Conservation (phyloP, 2,113 vertebrate genomes). For the Malaclemys terrapin region DNA sequence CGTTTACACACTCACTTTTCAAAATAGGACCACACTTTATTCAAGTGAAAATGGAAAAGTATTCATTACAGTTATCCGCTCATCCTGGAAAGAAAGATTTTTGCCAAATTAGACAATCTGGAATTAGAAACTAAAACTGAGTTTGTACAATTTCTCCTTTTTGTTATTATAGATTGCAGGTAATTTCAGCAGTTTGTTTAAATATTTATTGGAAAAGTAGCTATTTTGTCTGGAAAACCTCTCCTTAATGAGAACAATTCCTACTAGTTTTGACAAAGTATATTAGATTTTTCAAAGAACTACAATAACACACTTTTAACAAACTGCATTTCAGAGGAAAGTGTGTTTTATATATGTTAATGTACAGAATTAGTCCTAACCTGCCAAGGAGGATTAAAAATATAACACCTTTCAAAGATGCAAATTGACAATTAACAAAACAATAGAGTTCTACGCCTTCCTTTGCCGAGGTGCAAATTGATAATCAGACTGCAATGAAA, state of each 20-base stretch:
- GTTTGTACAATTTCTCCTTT: not conserved
- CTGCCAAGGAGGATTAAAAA: slow-evolving; percentile 78
- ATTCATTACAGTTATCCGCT: not conserved
- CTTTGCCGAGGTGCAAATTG: slow-evolving; percentile 85
- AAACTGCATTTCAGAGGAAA: slow-evolving; percentile 51
- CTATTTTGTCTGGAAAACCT: not conserved
- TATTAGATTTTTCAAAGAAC: slow-evolving; percentile 14
- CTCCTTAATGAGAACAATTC: not conserved
- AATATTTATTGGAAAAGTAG: slow-evolving; percentile 15
- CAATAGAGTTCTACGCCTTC: slow-evolving; percentile 80
- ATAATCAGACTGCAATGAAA: slow-evolving; percentile 74
- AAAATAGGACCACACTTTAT: not conserved
- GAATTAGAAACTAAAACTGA: not conserved
- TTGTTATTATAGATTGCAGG: not conserved
- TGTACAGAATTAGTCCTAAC: slow-evolving; percentile 82
- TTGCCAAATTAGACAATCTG: not conserved
- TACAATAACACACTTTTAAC: slow-evolving; percentile 54
- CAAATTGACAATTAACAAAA: slow-evolving; percentile 88
- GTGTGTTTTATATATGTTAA: slow-evolving; percentile 70
- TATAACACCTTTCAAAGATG: slow-evolving; percentile 86
- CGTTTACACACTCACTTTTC: not conserved
- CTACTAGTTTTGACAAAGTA: slow-evolving; percentile 42
- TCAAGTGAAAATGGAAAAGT: slow-evolving; percentile 12
- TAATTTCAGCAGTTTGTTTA: slow-evolving; percentile 14
- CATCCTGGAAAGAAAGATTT: not conserved